Evolutionary conservation across 2,113 vertebrate genomes (phyloP).

Genomic region (Prunella himalayana): DNA sequence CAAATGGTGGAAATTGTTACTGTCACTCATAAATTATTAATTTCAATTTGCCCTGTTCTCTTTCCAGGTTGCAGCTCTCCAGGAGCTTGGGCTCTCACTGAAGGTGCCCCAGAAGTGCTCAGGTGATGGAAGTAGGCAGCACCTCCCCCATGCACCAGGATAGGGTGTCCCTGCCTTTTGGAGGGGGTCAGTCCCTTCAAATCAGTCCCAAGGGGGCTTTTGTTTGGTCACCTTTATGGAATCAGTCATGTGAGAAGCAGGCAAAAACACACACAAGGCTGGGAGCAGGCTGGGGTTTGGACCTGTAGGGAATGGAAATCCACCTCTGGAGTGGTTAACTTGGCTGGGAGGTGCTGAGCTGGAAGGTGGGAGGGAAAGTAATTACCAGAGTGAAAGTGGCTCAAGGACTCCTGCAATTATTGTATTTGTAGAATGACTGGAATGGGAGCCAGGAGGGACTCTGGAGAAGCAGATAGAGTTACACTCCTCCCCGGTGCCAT

Average conservation of each 20-base stretch:
- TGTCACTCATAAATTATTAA: conserved; percentile 49
- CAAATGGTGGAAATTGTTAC: not conserved
- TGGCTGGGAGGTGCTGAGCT: not conserved
- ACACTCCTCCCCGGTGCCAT: not conserved
- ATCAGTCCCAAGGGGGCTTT: not conserved
- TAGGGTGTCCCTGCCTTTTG: not conserved
- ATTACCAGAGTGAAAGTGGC: not conserved
- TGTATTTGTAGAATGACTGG: not conserved
- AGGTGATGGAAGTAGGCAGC: not conserved
- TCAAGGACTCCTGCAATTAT: not conserved
- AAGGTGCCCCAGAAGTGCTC: not conserved
- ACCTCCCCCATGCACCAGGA: not conserved
- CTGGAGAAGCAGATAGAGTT: not conserved
- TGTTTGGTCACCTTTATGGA: not conserved
- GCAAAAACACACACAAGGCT: not conserved
- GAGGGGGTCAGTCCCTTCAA: not conserved
- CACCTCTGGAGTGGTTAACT: not conserved
- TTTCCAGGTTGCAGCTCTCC: not conserved
- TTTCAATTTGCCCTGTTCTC: not conserved
- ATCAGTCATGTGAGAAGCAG: not conserved
- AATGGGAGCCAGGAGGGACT: not conserved
- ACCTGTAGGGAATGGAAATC: not conserved
- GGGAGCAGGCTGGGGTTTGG: not conserved
- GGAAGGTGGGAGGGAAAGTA: not conserved
- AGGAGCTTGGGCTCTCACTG: not conserved